Evolutionary conservation across 1,140 invertebrate species (phyloP).

Genomic region (Yoshiicerus persimilis): DNA sequence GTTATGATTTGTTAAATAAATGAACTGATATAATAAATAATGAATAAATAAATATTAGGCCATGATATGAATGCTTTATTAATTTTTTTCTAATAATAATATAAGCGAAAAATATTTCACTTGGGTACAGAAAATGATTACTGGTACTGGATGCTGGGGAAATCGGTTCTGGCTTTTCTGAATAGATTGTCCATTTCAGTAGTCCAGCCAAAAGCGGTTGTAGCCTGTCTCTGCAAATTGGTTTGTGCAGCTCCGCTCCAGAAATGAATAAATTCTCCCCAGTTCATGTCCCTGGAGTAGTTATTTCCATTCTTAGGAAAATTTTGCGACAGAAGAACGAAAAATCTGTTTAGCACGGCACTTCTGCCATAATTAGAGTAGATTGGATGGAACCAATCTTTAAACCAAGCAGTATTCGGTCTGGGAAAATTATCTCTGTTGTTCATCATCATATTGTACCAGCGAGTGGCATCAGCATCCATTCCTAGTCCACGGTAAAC

Average conservation of each 20-base stretch:
- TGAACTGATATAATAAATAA: no score
- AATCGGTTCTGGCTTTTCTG: constrained; percentile 8
- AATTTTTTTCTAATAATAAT: no score
- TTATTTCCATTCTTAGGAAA: constrained; percentile 35
- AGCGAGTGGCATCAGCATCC: constrained; percentile 13
- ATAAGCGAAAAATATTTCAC: no score
- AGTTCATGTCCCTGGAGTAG: constrained; percentile 37
- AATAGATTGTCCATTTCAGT: constrained; percentile 25
- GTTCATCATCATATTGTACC: constrained; percentile 29
- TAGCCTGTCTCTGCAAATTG: constrained; percentile 29
- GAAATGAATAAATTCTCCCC: constrained; percentile 48
- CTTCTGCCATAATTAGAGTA: constrained; percentile 24
- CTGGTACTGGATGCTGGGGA: constrained; percentile 23
- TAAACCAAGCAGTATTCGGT: constrained; percentile 37
- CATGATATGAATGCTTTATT: no score
- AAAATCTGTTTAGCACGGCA: constrained; percentile 26
- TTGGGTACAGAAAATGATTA: no score
- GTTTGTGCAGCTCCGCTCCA: constrained; percentile 42
- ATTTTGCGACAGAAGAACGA: constrained; percentile 30
- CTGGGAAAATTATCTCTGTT: constrained; percentile 38
- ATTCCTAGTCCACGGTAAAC: constrained; percentile 35
- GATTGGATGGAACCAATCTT: constrained; percentile 43
- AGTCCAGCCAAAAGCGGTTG: constrained; percentile 38
- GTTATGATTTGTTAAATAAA: no score
- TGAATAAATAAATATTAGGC: no score